Evolutionary conservation across 2,888 invertebrate species (phyloP).

Genomic region (Nymphalis c-album): DNA sequence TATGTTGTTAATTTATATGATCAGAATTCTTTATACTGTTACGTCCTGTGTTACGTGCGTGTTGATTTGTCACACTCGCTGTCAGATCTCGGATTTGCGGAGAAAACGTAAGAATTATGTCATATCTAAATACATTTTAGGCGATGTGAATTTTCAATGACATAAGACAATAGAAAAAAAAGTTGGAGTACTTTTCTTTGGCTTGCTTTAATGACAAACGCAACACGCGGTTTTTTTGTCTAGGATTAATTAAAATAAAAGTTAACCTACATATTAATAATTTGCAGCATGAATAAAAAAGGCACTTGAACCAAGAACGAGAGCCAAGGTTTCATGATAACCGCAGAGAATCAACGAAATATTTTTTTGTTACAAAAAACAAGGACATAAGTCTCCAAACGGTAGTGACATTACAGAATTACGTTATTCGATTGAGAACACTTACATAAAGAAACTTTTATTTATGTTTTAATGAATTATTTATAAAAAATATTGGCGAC

Average conservation of each 20-base stretch:
- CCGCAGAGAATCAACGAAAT: constrained; percentile 1
- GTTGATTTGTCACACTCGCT: constrained; percentile 28
- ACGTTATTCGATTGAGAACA: constrained; percentile 4
- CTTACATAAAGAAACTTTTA: constrained; percentile 25
- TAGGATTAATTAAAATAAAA: neutral
- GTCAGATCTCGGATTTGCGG: constrained; percentile 23
- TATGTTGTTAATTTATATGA: neutral
- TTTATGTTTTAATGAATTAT: constrained; percentile 39
- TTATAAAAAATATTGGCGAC: constrained; percentile 30
- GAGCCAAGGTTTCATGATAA: neutral
- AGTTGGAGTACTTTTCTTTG: neutral
- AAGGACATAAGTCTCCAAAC: neutral
- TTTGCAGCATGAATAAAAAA: neutral
- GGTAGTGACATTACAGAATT: neutral
- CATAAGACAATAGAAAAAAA: neutral
- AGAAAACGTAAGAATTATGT: constrained; percentile 34
- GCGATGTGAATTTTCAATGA: constrained; percentile 8
- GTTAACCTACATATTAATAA: neutral
- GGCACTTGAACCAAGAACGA: neutral
- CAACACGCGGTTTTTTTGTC: neutral
- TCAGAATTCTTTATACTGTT: constrained; percentile 25
- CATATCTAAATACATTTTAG: constrained; percentile 18
- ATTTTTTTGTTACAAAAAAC: constrained; percentile 10
- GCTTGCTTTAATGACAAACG: neutral
- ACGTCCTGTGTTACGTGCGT: constrained; percentile 28